Percentiles rank a stretch among this genome's conserved stretches.
Conservation (phyloP, 2,888 invertebrate genomes). For the Phania funesta region DNA sequence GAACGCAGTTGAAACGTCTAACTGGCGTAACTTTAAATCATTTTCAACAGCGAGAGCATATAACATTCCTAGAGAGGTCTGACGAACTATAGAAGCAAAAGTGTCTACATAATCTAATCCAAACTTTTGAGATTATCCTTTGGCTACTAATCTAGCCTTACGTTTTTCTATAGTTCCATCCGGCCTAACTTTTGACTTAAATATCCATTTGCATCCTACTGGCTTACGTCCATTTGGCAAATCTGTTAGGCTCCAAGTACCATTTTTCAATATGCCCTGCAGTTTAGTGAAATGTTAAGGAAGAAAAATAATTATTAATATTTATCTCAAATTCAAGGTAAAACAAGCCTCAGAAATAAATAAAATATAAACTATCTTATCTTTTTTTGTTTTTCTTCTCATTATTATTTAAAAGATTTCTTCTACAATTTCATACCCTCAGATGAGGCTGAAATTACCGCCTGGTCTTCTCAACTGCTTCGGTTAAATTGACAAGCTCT, state of each 20-base stretch:
- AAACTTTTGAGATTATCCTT: too few relatives aligned
- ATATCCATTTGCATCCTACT: slow-evolving; percentile 1
- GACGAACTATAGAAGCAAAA: too few relatives aligned
- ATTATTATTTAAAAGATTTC: slow-evolving; percentile 76
- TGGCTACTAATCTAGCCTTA: too few relatives aligned
- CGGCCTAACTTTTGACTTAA: too few relatives aligned
- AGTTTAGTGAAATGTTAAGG: slow-evolving; percentile 71
- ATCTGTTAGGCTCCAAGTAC: too few relatives aligned
- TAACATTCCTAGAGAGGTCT: too few relatives aligned
- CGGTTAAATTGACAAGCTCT: slow-evolving; percentile 23
- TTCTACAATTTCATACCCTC: slow-evolving; percentile 77
- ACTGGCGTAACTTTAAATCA: too few relatives aligned
- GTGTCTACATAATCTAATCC: too few relatives aligned
- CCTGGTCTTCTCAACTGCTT: slow-evolving; percentile 50
- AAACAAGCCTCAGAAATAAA: background rate
- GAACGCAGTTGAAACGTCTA: too few relatives aligned
- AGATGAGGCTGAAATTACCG: slow-evolving; percentile 72
- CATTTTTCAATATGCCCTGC: too few relatives aligned
- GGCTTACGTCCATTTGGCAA: background rate
- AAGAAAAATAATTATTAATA: slow-evolving; percentile 79
- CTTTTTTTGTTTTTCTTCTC: slow-evolving; percentile 33
- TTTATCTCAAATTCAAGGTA: slow-evolving; percentile 79
- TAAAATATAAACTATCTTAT: background rate
- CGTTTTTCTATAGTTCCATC: too few relatives aligned
- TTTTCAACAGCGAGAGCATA: too few relatives aligned